Base-by-base conservation (phyloP, 2,888 invertebrate genomes). In the Lepidocyrtinus sp. region DNA sequence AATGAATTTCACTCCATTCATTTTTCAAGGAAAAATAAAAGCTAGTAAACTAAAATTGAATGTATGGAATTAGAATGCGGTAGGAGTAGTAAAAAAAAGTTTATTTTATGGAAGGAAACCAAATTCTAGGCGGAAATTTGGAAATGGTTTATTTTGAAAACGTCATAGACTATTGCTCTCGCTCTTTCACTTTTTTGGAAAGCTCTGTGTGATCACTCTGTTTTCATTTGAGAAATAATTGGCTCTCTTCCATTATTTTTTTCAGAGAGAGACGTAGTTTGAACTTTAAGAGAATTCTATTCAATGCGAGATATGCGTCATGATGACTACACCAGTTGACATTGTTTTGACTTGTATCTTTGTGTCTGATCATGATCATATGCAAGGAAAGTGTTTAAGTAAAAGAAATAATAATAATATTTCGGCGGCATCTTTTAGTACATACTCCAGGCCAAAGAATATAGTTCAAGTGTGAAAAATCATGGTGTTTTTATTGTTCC, bases 241-340 rank as follows among this genome's bases (percentile, higher is more conserved):
- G 75, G 75, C 75, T 12, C 0, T 3, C 2, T 69, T 69, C 75
- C 75, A 76, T 45, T 15, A 26, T 17, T 19, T 46, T 67, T 50
- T 50, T 59, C 9, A 45, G 24, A n/a, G 5, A 21, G 25, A 71
- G 46, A 71, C 26, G 1, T 26, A 69, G 55, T 12, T 12, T 36
- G 68, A 2, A 69, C 22, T 9, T 22, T 19, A 36, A 22, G 46
- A 9, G 69, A 69, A 59, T 27, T 69, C 55, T 1, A 19, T 22
- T 24, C 2, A 26, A 59, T 19, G 64, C 27, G n/a, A 24, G 21
- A 36, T 17, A 46, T 75, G 69, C 69, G 75, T 75, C 75, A 74
- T 72, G 63, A 61, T 72, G 72, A 75, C 67, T 68, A 75, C 68
- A 45, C 68, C 69, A 15, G 50, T 62, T 75, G 75, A 75, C 68